Evolutionary conservation across 2,113 vertebrate species (phyloP), one percentile per base, ranked within the genome.

Genomic region (Callopanchax toddi): DNA sequence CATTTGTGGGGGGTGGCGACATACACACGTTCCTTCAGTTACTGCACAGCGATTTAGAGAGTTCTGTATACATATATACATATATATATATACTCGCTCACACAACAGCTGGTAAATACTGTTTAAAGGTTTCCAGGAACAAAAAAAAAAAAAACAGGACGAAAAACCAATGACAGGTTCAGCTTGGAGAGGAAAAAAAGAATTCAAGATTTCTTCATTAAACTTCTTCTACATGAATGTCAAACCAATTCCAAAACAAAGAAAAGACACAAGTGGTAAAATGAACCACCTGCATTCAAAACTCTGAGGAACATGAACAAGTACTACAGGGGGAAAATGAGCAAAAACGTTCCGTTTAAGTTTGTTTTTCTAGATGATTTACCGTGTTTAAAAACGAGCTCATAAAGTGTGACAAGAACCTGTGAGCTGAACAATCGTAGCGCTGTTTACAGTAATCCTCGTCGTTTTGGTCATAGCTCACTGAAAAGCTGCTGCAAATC

Each of bases 11-110:
- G 1, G 42, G 36, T 58, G 74, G 58, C 74, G 85, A 77, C 83
- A 59, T 76, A 86, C 81, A 87, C 59, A 83, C 67, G 49, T 87
- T 91, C 91, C 85, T 90, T 92, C 88, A 83, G 85, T 85, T 84
- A 79, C 86, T 74, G 78, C 79, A 45, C 72, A 42, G 76, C 43
- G 66, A 80, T 80, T 89, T 75, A 84, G 83, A 80, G 67, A 85
- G 80, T 84, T 80, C 64, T 77, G 53, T 80, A 85, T 64, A 85
- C 73, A 86, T 67, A 62, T 52, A 42, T 40, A 75, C 4, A 22
- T 22, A 46, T 6, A 12, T 46, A 20, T 6, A 43, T 43, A n/a
- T 66, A 85, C 67, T 82, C 53, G 84, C 67, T 56, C 79, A 85
- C 81, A 84, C 71, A 80, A 80, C 66, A 79, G 83, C 78, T 76